Percentiles rank a stretch among this genome's conserved stretches.
phyloP scores from a whole-genome alignment of 2,888 invertebrate genomes.

The Rhabditophanes sp. region DNA sequence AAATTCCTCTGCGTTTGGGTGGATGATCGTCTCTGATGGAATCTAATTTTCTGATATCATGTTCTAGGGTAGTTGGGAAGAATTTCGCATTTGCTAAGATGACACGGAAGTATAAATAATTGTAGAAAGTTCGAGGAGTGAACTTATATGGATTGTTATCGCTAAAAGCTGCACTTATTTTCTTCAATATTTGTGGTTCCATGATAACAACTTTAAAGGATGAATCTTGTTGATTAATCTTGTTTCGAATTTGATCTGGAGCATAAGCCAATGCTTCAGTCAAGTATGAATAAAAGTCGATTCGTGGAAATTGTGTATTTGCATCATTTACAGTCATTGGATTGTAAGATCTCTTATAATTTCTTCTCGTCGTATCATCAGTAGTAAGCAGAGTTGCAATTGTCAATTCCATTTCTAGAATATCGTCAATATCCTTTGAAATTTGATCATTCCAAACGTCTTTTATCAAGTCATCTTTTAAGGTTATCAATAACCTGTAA shows the following conservation, averaged over 20 bases:
- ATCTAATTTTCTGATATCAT: no score
- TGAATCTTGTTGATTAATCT: no score
- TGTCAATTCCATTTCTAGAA: constrained; percentile 23
- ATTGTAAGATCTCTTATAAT: constrained; percentile 24
- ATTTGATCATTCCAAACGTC: constrained; percentile 14
- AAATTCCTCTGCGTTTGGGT: background rate
- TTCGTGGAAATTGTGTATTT: background rate
- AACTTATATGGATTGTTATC: no score
- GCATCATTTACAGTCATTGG: constrained; percentile 9
- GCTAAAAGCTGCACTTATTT: no score
- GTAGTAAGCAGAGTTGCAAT: constrained; percentile 24
- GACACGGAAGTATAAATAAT: constrained; percentile 20
- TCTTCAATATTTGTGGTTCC: no score
- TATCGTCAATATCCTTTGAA: constrained; percentile 12
- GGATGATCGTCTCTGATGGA: no score
- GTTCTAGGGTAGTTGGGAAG: constrained; percentile 9
- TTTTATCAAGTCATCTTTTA: no score
- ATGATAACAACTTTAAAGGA: no score
- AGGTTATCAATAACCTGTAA: constrained; percentile 8
- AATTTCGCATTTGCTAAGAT: constrained; percentile 13
- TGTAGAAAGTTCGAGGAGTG: constrained; percentile 16
- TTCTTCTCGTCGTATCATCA: constrained; percentile 22
- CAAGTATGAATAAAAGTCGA: constrained; percentile 1
- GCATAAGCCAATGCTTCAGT: background rate
- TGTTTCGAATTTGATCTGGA: constrained; percentile 2